A percentile compares a stretch with the other conserved stretches of the same genome.
These are phyloP conservation scores for Cirrhinus molitorella DNA, from an alignment of 2,797 vertebrate species.

Conservation along the genomic window DNA sequence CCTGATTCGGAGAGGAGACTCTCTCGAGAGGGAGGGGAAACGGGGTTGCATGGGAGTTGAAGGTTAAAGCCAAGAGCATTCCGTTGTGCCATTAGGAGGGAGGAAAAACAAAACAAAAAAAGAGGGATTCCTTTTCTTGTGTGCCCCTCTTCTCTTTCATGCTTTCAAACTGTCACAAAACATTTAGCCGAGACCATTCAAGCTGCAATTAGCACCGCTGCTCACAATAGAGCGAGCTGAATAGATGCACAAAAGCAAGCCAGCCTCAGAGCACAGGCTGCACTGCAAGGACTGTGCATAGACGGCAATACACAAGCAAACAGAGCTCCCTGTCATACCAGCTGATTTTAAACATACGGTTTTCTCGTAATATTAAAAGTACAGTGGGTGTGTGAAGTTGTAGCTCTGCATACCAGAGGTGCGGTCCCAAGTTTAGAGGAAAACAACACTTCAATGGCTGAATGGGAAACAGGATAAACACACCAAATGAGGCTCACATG, in stretches of 20 bases:
- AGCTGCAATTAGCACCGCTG: conserved; percentile 71
- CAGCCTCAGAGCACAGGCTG: conserved; percentile 40
- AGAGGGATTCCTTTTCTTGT: conserved; percentile 49
- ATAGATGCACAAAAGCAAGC: conserved; percentile 63
- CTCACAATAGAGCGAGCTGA: conserved; percentile 66
- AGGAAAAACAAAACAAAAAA: conserved; percentile 64
- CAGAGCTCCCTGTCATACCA: conserved; percentile 13
- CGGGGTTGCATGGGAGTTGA: conserved; percentile 58
- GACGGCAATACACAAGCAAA: conserved; percentile 25
- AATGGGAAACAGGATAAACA: conserved; percentile 51
- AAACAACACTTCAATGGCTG: conserved; percentile 52
- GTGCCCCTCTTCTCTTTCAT: conserved; percentile 59
- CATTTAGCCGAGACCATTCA: conserved; percentile 71
- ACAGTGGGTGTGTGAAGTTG: conserved; percentile 27
- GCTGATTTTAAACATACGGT: neutral
- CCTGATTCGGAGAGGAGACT: conserved; percentile 73
- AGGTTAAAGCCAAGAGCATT: conserved; percentile 65
- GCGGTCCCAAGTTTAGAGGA: conserved; percentile 27
- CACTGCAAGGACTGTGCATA: conserved; percentile 50
- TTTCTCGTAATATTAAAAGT: conserved; percentile 11
- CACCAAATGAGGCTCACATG: conserved; percentile 63
- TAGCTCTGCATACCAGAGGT: conserved; percentile 30
- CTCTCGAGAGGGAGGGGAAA: conserved; percentile 60
- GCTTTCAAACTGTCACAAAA: conserved; percentile 72
- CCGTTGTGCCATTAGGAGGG: conserved; percentile 64